These are phyloP conservation scores for Grammomys dolichurus DNA, from an alignment of 2,113 vertebrate genomes.

Conservation along the genomic window DNA sequence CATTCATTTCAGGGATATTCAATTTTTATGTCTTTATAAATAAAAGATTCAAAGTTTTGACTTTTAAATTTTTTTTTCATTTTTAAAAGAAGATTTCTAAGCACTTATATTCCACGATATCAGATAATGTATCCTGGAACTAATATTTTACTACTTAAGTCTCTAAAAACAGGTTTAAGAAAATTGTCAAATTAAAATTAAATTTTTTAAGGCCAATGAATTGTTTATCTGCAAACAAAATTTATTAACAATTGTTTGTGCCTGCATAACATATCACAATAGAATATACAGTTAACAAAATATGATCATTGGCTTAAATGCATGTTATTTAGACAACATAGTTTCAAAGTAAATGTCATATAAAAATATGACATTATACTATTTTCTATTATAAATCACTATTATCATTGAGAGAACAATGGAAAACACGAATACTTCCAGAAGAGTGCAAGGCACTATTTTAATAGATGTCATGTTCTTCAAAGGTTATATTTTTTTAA, in stretches of 20 bases:
- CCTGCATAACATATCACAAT: background rate
- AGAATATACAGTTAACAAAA: conserved; percentile 15
- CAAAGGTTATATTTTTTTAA: background rate
- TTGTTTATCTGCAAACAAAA: background rate
- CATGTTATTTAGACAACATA: conserved; percentile 32
- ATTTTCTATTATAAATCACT: background rate
- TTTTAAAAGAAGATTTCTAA: background rate
- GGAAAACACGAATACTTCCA: background rate
- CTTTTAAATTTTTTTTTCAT: background rate
- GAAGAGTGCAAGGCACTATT: background rate
- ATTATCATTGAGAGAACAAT: conserved; percentile 1
- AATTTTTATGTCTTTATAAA: conserved; percentile 42
- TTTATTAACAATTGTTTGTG: conserved; percentile 18
- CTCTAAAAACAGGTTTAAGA: conserved; percentile 34
- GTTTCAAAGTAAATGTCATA: background rate
- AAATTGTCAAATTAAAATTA: conserved; percentile 46
- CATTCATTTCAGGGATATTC: background rate
- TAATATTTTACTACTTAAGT: conserved; percentile 39
- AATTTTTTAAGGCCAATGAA: conserved; percentile 51
- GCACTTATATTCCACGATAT: conserved; percentile 47
- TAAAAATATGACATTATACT: conserved; percentile 30
- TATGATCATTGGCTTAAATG: conserved; percentile 35
- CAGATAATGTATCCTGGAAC: background rate
- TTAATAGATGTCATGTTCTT: conserved; percentile 30
- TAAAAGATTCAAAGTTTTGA: conserved; percentile 25